Conservation (phyloP, 2,888 invertebrate species). For the Brachyopa scutellaris region DNA sequence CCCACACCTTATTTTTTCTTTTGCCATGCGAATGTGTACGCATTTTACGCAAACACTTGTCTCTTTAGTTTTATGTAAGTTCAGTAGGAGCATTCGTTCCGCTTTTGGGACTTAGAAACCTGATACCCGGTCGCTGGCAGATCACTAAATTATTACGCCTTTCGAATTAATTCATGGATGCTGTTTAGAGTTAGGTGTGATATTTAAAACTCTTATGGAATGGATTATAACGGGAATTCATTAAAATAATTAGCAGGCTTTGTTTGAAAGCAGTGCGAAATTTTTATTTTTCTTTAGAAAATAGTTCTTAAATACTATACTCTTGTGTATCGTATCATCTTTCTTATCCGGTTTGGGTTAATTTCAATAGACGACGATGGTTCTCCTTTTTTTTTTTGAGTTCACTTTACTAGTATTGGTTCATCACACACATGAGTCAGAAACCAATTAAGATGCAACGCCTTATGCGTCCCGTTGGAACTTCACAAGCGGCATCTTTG, state of each 20-base stretch:
- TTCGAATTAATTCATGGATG: slow-evolving; percentile 51
- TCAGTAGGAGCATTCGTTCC: slow-evolving; percentile 41
- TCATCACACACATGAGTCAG: slow-evolving; percentile 33
- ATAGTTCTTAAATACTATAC: slow-evolving; percentile 19
- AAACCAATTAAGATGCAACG: slow-evolving; percentile 68
- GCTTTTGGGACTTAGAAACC: slow-evolving; percentile 56
- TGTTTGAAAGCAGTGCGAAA: slow-evolving; percentile 6
- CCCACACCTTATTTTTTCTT: slow-evolving; percentile 23
- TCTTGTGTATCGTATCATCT: slow-evolving; percentile 32
- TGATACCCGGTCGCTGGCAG: slow-evolving; percentile 29
- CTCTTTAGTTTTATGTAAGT: slow-evolving; percentile 10
- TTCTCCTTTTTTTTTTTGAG: neutral
- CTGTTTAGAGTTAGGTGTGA: slow-evolving; percentile 57
- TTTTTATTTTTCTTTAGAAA: slow-evolving; percentile 25
- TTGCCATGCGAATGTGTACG: slow-evolving; percentile 6
- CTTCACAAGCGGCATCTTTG: slow-evolving; percentile 48
- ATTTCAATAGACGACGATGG: neutral
- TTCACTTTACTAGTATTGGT: too few relatives aligned
- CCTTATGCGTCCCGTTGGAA: slow-evolving; percentile 50
- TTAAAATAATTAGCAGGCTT: slow-evolving; percentile 61
- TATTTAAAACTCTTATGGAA: slow-evolving; percentile 45
- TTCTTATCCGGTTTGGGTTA: slow-evolving; percentile 45
- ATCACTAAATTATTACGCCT: slow-evolving; percentile 63
- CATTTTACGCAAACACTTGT: slow-evolving; percentile 54
- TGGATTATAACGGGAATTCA: slow-evolving; percentile 57